Evolutionary conservation across 2,797 vertebrate genomes (phyloP), one percentile per base, ranked within the genome.

Genomic region (Poeciliopsis gracilis): DNA sequence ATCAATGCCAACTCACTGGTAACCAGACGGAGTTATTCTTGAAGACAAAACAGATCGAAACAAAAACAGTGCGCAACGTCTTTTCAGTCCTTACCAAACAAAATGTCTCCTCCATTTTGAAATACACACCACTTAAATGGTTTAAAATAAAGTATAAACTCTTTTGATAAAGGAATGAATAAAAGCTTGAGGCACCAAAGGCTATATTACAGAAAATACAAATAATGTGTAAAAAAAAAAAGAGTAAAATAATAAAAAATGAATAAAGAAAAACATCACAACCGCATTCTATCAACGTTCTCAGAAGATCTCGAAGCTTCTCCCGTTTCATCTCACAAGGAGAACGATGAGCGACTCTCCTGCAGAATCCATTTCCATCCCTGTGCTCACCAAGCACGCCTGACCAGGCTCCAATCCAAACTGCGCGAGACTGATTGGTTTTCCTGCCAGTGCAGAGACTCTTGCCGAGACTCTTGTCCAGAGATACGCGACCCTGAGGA

Each of bases 151-250:
- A 77, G 84, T 87, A 90, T 86, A 90, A 87, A 86, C 74, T 90
- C 90, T 92, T 94, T 82, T 90, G 89, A 92, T 90, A 95, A 95
- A 94, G 94, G 95, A 96, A 95, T 95, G 95, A 96, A 95, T 94
- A 91, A 95, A 95, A 93, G 88, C 87, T 95, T 90, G 91, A 96
- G 95, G 95, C 95, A 96, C 95, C 90, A 89, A 94, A 95, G 94
- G 95, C 93, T 90, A 93, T 93, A 76, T 89, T 90, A 94, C 91
- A 94, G 53, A 92, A 93, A 91, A 90, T 83, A 88, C 83, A 92
- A 91, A 89, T 73, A 76, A 90, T 82, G 79, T 86, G 79, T 87
- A 90, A 93, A 81, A 85, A 88, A 77, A 86, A 85, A 78, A 85
- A 86, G 79, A 88, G 80, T 84, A 84, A 86, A 88, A 86, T 79